phyloP scores from a whole-genome alignment of 2,113 vertebrate species.

The Ceyx margarethae region DNA sequence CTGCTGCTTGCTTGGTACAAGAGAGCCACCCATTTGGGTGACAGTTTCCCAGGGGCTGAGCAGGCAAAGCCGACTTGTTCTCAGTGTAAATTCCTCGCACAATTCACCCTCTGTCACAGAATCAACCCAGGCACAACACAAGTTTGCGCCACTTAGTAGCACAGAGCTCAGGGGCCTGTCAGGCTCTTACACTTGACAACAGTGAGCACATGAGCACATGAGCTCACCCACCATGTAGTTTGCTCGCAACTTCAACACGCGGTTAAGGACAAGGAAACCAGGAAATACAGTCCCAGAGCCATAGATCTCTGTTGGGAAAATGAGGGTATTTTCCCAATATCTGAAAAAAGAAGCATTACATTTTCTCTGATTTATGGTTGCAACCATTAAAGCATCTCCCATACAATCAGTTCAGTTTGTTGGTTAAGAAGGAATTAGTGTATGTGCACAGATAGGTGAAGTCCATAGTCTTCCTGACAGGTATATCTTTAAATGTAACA shows the following conservation, averaged over 20 bases:
- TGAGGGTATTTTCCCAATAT: neutral
- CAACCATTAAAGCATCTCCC: neutral
- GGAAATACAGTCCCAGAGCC: neutral
- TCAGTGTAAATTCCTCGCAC: fast-evolving
- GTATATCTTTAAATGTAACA: neutral
- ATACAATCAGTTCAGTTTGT: neutral
- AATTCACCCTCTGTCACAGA: neutral
- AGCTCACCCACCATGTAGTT: neutral
- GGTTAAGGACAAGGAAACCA: neutral
- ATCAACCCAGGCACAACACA: neutral
- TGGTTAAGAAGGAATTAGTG: neutral
- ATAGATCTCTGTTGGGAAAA: neutral
- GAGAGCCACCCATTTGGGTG: fast-evolving
- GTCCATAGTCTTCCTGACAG: neutral
- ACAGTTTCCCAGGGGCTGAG: neutral
- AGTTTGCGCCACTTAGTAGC: neutral
- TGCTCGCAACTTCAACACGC: fast-evolving
- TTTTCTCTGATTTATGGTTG: neutral
- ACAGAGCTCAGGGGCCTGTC: fast-evolving
- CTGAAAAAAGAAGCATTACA: neutral
- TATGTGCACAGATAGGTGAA: neutral
- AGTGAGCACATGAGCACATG: neutral
- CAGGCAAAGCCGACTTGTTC: neutral
- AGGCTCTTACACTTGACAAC: fast-evolving
- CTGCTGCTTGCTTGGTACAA: fast-evolving